These are phyloP conservation scores for Australoheros scitulus DNA, from an alignment of 2,113 vertebrate species.

Conservation along the genomic window DNA sequence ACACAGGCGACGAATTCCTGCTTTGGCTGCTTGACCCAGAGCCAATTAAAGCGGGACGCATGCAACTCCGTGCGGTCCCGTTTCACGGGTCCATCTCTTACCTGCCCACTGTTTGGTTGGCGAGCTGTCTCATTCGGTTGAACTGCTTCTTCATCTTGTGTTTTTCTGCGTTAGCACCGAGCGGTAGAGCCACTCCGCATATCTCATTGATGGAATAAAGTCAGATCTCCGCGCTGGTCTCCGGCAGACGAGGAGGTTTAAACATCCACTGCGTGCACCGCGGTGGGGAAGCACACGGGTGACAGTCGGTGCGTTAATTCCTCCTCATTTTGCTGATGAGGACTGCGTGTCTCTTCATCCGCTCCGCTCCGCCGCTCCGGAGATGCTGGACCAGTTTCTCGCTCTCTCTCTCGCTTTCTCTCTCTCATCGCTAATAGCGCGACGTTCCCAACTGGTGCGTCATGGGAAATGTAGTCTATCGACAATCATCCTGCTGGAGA, in stretches of 20 bases:
- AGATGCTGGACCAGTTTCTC: constrained; percentile 74
- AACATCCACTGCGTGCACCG: constrained; percentile 50
- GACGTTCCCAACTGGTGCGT: constrained; percentile 57
- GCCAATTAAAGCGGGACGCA: background rate
- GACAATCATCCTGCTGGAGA: background rate
- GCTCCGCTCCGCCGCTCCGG: constrained; percentile 57
- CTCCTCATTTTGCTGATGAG: constrained; percentile 57
- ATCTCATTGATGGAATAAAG: constrained; percentile 70
- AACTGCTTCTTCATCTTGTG: constrained; percentile 96
- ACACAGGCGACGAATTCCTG: constrained; percentile 2
- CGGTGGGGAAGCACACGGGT: constrained; percentile 5
- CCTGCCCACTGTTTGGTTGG: constrained; percentile 96
- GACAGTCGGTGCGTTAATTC: constrained; percentile 34
- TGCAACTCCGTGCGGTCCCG: background rate
- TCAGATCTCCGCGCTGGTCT: constrained; percentile 55
- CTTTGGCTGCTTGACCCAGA: background rate
- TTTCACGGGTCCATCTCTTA: constrained; percentile 59
- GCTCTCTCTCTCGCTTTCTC: constrained; percentile 44
- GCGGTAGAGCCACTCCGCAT: constrained; percentile 63
- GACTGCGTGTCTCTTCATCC: constrained; percentile 47
- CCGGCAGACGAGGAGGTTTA: constrained; percentile 34
- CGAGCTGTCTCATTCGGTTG: constrained; percentile 95
- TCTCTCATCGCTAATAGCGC: constrained; percentile 67
- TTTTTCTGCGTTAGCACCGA: constrained; percentile 73
- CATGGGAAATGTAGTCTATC: constrained; percentile 70